These are phyloP conservation scores for Odontophorus gujanensis DNA, from an alignment of 2,113 vertebrate genomes.

Conservation along the genomic window DNA sequence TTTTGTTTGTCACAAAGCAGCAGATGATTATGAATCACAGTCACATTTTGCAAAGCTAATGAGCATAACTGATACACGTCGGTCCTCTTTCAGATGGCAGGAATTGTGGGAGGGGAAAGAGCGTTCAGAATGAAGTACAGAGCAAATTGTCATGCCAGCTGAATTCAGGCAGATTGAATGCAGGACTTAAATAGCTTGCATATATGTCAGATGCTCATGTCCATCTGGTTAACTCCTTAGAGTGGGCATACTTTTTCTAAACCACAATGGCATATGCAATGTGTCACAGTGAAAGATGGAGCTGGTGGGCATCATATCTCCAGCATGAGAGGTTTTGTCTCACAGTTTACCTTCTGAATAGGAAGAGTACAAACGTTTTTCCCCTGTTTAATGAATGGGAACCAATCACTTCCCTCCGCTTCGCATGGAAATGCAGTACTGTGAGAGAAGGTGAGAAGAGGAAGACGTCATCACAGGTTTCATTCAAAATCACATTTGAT, in stretches of 20 bases:
- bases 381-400: neutral
- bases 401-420: neutral
- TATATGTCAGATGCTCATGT: neutral
- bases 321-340: neutral
- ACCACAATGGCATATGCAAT: neutral
- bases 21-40: constrained; percentile 16
- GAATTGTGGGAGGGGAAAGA: neutral
- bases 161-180: neutral
- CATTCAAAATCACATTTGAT: too few species aligned
- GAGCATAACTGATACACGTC: neutral
- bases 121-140: neutral
- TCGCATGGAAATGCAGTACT: neutral
- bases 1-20: constrained; percentile 19
- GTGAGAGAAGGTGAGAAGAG: neutral
- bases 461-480: neutral
- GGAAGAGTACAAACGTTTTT: neutral
- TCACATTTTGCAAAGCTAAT: neutral
- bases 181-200: neutral
- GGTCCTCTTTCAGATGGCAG: neutral
- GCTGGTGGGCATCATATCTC: neutral
- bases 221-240: neutral
- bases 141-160: neutral
- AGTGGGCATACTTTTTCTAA: neutral
- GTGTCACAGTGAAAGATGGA: neutral
- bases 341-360: neutral